Conservation (phyloP, 2,888 invertebrate genomes). For the Drosophila phalerata region DNA sequence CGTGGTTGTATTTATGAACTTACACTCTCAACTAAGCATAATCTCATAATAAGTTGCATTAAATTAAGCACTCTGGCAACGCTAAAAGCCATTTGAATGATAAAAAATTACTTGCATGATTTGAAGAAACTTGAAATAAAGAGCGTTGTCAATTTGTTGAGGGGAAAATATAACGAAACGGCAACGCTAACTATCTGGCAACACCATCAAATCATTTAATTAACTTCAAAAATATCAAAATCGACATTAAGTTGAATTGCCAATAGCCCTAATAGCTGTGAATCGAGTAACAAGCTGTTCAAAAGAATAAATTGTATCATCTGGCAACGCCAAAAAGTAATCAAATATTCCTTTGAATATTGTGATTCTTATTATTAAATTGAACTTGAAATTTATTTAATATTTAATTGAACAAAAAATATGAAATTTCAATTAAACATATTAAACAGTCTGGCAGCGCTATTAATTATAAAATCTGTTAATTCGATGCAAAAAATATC, state of each 20-base stretch:
- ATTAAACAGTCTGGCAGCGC: background rate
- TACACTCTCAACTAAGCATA: slow-evolving; percentile 5
- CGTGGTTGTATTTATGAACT: slow-evolving; percentile 51
- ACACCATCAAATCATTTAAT: background rate
- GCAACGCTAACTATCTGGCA: background rate
- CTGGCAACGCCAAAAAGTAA: too few species aligned
- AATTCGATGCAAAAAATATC: background rate
- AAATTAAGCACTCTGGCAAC: background rate
- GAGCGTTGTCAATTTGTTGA: background rate
- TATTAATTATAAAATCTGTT: too few species aligned
- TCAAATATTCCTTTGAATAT: too few species aligned
- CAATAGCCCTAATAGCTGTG: background rate
- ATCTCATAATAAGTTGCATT: background rate
- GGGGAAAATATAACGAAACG: background rate
- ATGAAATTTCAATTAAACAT: background rate
- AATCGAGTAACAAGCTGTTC: background rate
- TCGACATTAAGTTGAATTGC: background rate
- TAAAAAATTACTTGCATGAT: background rate
- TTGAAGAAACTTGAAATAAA: background rate
- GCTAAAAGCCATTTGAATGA: background rate
- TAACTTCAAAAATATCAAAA: background rate
- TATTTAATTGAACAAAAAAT: background rate
- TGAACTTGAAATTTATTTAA: background rate
- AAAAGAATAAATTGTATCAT: background rate
- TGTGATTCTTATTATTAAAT: too few species aligned